phyloP scores from a whole-genome alignment of 2,113 vertebrate species.

The Archilochus colubris region DNA sequence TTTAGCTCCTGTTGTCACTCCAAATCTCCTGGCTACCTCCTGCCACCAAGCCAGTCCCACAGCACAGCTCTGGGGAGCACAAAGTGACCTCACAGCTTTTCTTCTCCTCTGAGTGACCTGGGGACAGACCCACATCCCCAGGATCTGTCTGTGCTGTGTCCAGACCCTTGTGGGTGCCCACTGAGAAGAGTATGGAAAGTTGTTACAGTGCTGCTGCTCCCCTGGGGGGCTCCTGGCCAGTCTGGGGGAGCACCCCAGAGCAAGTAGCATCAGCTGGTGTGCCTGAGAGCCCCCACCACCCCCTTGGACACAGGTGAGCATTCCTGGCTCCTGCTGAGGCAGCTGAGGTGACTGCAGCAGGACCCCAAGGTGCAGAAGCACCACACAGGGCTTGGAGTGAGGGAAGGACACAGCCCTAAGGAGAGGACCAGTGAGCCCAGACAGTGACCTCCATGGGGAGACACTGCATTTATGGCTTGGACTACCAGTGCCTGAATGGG shows the following conservation, averaged over 20 bases:
- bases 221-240: neutral
- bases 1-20: constrained; percentile 63
- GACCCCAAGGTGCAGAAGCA: accelerated
- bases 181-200: accelerated
- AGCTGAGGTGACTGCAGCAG: neutral
- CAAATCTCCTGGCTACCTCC: neutral
- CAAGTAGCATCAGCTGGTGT: neutral
- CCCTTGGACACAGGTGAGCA: accelerated
- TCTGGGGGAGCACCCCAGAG: neutral
- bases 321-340: neutral
- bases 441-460: neutral
- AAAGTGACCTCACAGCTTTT: neutral
- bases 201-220: neutral
- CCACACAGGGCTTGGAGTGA: neutral
- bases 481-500: neutral
- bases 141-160: accelerated
- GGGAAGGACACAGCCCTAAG: neutral
- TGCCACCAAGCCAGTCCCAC: accelerated
- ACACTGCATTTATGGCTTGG: accelerated
- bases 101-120: neutral
- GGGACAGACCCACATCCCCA: neutral
- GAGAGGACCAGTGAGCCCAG: neutral
- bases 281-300: neutral
- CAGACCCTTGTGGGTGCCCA: neutral
- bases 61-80: neutral